These are phyloP conservation scores for Akabosia matsudoensis DNA, from an alignment of 1,140 invertebrate species.

Conservation along the genomic window DNA sequence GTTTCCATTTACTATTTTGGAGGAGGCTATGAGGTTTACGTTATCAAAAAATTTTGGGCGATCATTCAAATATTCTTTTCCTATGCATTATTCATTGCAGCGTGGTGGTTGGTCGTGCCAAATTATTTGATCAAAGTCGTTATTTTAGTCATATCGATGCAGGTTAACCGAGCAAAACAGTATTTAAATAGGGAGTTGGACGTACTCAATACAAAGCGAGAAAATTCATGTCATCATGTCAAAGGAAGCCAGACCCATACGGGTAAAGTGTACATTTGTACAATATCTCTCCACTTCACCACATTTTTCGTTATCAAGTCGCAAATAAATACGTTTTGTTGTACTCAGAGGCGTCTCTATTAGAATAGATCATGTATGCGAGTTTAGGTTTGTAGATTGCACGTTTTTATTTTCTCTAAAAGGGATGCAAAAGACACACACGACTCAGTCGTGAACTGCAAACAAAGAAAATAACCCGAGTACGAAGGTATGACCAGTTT, in stretches of 20 bases:
- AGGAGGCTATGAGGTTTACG: not conserved
- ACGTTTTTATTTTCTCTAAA: no score
- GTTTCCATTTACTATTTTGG: not conserved
- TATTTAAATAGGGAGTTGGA: not conserved
- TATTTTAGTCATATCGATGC: no score
- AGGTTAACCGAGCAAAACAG: no score
- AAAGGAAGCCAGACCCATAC: not conserved
- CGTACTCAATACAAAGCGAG: not conserved
- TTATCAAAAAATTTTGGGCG: not conserved
- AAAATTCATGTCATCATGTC: constrained; percentile 22
- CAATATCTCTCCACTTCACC: not conserved
- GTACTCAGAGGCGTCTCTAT: no score
- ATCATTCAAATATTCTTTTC: not conserved
- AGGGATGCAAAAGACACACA: no score
- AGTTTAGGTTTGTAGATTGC: no score
- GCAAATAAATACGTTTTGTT: no score
- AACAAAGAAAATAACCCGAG: no score
- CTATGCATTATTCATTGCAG: not conserved
- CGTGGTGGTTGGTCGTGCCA: constrained; percentile 8
- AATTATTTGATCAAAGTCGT: no score
- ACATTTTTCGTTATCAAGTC: not conserved
- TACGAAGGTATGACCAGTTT: not conserved
- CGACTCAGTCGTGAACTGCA: not conserved
- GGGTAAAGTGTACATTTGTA: no score
- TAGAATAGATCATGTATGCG: no score